A percentile compares a stretch with the other conserved stretches of the same genome.
phyloP scores from a whole-genome alignment of 2,797 vertebrate genomes.

The Sebastolobus altivelis region DNA sequence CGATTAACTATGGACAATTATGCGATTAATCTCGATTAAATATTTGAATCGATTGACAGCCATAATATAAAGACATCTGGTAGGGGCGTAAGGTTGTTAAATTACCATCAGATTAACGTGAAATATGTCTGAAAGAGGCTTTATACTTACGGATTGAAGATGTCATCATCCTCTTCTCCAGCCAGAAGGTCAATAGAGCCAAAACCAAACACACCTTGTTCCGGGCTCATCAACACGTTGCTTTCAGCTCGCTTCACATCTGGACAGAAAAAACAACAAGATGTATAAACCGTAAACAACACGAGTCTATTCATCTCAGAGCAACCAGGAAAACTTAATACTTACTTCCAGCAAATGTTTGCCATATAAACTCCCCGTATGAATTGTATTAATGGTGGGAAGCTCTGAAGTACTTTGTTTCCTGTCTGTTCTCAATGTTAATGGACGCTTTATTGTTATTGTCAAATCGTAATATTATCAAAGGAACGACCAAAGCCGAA shows the following conservation, averaged over 20 bases:
- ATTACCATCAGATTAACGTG: neutral
- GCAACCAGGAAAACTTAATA: neutral
- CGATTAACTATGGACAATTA: too few species aligned
- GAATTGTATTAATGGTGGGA: neutral
- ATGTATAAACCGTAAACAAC: neutral
- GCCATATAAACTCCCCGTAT: neutral
- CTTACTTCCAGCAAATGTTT: neutral
- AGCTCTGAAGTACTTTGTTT: neutral
- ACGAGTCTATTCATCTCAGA: neutral
- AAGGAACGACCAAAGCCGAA: neutral
- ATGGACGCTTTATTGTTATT: neutral
- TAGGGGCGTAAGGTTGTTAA: neutral
- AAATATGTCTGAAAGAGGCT: neutral
- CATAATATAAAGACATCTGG: neutral
- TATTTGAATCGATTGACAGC: too few species aligned
- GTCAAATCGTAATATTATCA: neutral
- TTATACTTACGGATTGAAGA: conserved; percentile 86
- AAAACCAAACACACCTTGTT: conserved; percentile 84
- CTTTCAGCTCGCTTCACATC: conserved; percentile 63
- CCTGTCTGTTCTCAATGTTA: neutral
- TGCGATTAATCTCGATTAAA: too few species aligned
- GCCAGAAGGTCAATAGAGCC: conserved; percentile 76
- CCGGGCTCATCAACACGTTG: conserved; percentile 80
- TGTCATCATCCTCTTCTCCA: conserved; percentile 80
- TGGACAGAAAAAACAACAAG: conserved; percentile 39